Percentiles rank a stretch among this genome's conserved stretches.
Evolutionary conservation across 2,113 vertebrate species (phyloP).

Genomic region (Benitochromis conjunctus): DNA sequence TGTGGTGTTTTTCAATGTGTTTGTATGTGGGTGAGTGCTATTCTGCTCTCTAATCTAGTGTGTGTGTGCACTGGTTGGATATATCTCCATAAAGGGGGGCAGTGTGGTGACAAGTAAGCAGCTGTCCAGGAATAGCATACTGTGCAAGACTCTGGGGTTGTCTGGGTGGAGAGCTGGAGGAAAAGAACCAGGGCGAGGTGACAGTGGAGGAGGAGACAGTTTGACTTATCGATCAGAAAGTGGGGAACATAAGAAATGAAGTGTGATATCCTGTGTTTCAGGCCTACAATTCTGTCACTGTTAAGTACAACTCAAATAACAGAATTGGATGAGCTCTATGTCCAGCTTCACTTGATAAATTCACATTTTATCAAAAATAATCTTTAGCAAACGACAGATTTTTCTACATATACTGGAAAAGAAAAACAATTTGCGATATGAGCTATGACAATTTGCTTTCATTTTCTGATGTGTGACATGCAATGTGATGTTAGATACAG

Average conservation of each 20-base stretch:
- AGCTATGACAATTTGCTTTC: background rate
- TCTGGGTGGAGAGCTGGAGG: background rate
- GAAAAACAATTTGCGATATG: background rate
- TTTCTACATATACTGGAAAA: background rate
- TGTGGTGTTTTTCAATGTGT: background rate
- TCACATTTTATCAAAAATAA: background rate
- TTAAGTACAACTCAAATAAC: background rate
- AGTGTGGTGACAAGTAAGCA: background rate
- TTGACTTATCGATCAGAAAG: background rate
- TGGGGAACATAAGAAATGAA: background rate
- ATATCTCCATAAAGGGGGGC: background rate
- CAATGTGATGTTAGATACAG: background rate
- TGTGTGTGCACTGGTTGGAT: conserved; percentile 5
- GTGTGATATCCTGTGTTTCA: background rate
- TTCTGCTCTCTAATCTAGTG: conserved; percentile 47
- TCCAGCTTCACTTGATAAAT: background rate
- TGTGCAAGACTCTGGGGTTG: background rate
- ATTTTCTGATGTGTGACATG: too few species aligned
- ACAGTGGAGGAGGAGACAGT: background rate
- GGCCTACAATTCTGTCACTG: background rate
- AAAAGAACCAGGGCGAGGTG: background rate
- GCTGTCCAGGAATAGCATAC: conserved; percentile 47
- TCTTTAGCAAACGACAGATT: background rate
- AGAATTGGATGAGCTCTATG: background rate
- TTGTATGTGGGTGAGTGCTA: conserved; percentile 17